Evolutionary conservation across 2,797 vertebrate species (phyloP), one percentile per base, ranked within the genome.

Genomic region (Enteromius fasciolatus): DNA sequence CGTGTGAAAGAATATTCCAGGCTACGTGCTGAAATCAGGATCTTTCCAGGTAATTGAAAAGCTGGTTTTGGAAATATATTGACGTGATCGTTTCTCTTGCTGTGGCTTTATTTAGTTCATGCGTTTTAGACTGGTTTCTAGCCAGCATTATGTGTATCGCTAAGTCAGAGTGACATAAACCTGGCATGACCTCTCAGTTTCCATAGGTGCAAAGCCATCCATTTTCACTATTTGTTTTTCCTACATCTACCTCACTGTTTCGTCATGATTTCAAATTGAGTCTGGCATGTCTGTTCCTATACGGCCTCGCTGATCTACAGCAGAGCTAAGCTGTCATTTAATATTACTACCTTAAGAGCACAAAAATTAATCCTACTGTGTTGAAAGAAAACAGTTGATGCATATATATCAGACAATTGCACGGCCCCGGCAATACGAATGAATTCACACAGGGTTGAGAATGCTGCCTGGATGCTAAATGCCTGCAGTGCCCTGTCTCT

Each of bases 121-220:
- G 48, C 54, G 66, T 63, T 72, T 48, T 39, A 80, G 39, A 31
- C 61, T 63, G 2, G n/a, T 78, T 33, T 70, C 50, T 48, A 41
- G 59, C 54, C 79, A 79, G 59, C 79, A 68, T 79, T 41, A 20
- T 76, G 39, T 50, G 64, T 46, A 48, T 76, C 57, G 28, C 82
- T 66, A 36, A 54, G 59, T 72, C 64, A 72, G 23, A 69, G 41
- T 54, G 80, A 79, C 46, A 69, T 69, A 69, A 87, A 84, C 79
- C 84, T 73, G 78, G 66, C 54, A 82, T 61, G 70, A 83, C 81
- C 82, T 66, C 81, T 73, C 44, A 59, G 75, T 87, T 90, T 87
- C 84, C 81, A 78, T 76, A 81, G 78, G 69, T 10, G 39, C 70
- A 72, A 83, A 84, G 70, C 76, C 25, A 82, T 83, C 79, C 33